These are phyloP conservation scores for Catharus bicknelli DNA, from an alignment of 2,113 vertebrate genomes.

Conservation along the genomic window DNA sequence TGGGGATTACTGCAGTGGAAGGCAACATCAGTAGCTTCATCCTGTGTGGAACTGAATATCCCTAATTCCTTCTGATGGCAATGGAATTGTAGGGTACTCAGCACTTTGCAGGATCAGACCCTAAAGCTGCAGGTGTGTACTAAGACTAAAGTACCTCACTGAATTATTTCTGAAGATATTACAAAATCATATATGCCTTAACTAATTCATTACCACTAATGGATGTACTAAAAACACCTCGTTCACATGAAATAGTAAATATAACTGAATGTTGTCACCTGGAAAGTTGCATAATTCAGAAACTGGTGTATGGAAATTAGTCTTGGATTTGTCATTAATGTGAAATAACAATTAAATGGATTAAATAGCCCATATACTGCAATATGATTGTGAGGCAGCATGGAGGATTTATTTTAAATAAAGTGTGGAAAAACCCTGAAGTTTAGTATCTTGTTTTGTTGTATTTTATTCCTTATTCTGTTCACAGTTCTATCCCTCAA, in stretches of 20 bases:
- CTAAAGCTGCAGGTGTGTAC: background rate
- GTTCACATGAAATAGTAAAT: slow-evolving; percentile 24
- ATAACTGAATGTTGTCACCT: background rate
- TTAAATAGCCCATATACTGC: background rate
- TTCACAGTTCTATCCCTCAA: slow-evolving; percentile 37
- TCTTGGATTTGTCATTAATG: slow-evolving; percentile 26
- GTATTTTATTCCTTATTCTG: slow-evolving; percentile 46
- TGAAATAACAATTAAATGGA: slow-evolving; percentile 10
- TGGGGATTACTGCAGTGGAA: background rate
- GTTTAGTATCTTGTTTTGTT: slow-evolving; percentile 57
- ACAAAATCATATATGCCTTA: background rate
- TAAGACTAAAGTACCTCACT: background rate
- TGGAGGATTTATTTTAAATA: slow-evolving; percentile 59
- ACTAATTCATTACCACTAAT: slow-evolving; percentile 8
- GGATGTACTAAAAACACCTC: slow-evolving; percentile 8
- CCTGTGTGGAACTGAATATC: background rate
- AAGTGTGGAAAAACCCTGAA: slow-evolving; percentile 48
- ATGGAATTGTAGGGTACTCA: background rate
- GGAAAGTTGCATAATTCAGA: slow-evolving; percentile 28
- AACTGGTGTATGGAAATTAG: background rate
- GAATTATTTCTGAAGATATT: slow-evolving; percentile 59
- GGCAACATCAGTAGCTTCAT: background rate
- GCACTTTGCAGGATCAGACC: background rate
- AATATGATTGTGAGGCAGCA: slow-evolving; percentile 37
- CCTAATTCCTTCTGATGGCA: background rate